A percentile compares a stretch with the other conserved stretches of the same genome.
These are phyloP conservation scores for Sialia sialis DNA, from an alignment of 2,113 vertebrate genomes.

Conservation along the genomic window DNA sequence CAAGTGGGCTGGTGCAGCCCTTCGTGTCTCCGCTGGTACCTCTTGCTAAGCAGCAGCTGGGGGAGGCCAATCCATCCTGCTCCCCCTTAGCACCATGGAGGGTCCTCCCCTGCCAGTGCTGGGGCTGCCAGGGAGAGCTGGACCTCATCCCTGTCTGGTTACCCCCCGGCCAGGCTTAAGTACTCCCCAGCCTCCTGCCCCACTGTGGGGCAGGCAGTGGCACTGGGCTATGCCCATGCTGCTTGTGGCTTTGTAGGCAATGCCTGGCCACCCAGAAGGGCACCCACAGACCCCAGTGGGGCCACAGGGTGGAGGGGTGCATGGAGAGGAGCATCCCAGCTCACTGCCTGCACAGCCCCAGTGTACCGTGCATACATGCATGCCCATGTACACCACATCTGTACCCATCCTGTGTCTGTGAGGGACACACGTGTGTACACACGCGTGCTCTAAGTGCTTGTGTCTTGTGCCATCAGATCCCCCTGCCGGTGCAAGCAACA, in stretches of 20 bases:
- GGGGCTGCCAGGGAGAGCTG: background rate
- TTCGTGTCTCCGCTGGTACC: background rate
- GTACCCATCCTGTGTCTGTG: background rate
- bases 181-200: background rate
- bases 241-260: background rate
- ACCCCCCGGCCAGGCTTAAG: background rate
- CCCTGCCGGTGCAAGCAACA: background rate
- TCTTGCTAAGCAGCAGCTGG: slow-evolving; percentile 3
- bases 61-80: background rate
- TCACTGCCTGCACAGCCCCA: background rate
- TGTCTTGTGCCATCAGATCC: background rate
- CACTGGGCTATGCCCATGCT: accelerated
- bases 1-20: background rate
- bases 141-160: background rate
- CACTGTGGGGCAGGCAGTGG: background rate
- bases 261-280: background rate
- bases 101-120: background rate
- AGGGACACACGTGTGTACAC: background rate
- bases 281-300: background rate
- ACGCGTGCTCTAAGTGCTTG: slow-evolving; percentile 28
- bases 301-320: background rate
- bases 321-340: background rate
- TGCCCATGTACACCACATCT: background rate
- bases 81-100: slow-evolving; percentile 34
- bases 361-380: background rate